Base-by-base conservation (phyloP, 2,888 invertebrate species). In the Trissolcus brochymenae region DNA sequence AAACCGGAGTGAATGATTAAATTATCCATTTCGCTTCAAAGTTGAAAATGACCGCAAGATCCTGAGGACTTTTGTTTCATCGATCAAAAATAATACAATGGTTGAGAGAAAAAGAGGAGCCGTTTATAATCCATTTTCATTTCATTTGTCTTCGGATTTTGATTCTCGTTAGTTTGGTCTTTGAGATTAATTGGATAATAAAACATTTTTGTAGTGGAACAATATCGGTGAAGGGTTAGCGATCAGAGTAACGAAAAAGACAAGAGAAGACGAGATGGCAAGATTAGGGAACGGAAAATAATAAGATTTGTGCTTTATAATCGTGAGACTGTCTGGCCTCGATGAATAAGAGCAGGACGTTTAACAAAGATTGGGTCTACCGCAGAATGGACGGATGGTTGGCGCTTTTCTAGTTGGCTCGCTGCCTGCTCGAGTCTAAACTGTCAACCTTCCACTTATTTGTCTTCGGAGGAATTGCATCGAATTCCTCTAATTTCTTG, bases 221-320 rank as follows among this genome's bases (percentile, higher is more conserved):
- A 84, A 84, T 84, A 84, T 84, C 81, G 72, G 70, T 46, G 76
- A 17, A 75, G 61, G 72, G 57, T 70, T 53, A 40, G 17, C 62
- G 77, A 56, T 50, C 55, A 59, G 51, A 53, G 61, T 53, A 72
- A 68, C 50, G 68, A 60, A 67, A 71, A 77, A 79, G 76, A 60
- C 62, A 66, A 78, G 65, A 77, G 46, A 74, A 75, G 79, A 72
- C 61, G 76, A 61, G 79, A 65, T 80, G 73, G 79, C 80, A 80
- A 83, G 83, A 84, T 83, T 83, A 84, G 81, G 79, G 80, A 79
- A 79, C 80, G 82, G 84, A 82, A 16, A 85, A 86, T 86, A 85
- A 86, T 86, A 84, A 85, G 83, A 86, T 86, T 85, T 84, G 84
- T 82, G 84, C 85, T 86, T 86, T 85, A 85, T 85, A 85, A 86